Evolutionary conservation across 2,113 vertebrate genomes (phyloP), one percentile per base, ranked within the genome.

Genomic region (Pseudonaja textilis): DNA sequence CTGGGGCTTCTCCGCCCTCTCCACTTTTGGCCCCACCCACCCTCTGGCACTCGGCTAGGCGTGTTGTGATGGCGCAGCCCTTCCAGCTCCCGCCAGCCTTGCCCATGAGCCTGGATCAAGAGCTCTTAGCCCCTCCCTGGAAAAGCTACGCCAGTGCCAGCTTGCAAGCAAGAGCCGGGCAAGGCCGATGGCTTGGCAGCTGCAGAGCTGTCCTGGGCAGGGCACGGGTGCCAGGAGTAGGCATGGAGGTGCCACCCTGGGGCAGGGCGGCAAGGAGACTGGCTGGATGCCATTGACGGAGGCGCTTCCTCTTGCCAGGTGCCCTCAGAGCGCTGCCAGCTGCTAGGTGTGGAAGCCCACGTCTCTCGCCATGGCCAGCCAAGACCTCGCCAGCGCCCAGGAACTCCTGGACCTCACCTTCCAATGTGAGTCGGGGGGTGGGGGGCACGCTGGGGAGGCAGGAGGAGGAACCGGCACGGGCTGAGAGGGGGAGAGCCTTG

Each of bases 391-490:
- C 91, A 91, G 74, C 3, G 26, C 95, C 0, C 81, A 91, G 91
- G 95, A 96, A 52, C 88, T 96, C n/a, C 93, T 97, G 94, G 96
- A 97, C 23, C 90, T 97, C 93, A 96, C 94, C 87, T 98, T 98
- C 93, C 96, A 97, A 85, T 97, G 97, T 97, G 94, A 97, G 91
- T 87, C 0, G 22, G 9, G 25, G 64, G 61, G 47, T 47, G 4
- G 2, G 26, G 85, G 22, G 3, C 52, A 6, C 0, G 6, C 20
- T 5, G 7, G 18, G 6, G 34, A 81, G 69, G 69, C 69, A 39
- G 26, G 52, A 7, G 2, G 22, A 1, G 10, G 5, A 3, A 1
- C 34, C 3, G 1, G 39, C 10, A 1, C 3, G 2, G 54, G 25
- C 85, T 23, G 29, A n/a, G 42, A 22, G 10, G 22, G 3, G 9